phyloP scores from a whole-genome alignment of 2,888 invertebrate genomes.

The Diploptera punctata region DNA sequence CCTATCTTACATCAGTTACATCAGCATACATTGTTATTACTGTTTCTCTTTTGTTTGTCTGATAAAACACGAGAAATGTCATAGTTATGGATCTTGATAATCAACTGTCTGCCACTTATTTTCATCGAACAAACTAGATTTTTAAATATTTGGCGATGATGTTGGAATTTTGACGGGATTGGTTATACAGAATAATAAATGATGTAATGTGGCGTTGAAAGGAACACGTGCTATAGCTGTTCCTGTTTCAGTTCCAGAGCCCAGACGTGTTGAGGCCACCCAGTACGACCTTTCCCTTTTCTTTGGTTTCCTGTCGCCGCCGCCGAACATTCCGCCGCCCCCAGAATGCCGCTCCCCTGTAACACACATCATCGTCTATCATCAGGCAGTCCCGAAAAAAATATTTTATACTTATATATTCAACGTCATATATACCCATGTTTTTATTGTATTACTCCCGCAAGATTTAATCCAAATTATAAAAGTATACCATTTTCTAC shows the following conservation, averaged over 20 bases:
- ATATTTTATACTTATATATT: too few species aligned
- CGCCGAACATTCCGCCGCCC: neutral
- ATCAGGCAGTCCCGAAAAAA: too few species aligned
- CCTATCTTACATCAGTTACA: too few species aligned
- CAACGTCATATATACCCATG: too few species aligned
- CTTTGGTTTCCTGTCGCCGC: slow-evolving; percentile 25
- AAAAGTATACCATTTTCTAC: too few species aligned
- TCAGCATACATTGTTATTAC: too few species aligned
- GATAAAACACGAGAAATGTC: neutral
- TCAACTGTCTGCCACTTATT: neutral
- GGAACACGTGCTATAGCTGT: slow-evolving; percentile 51
- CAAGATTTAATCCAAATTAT: too few species aligned
- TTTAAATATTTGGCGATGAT: neutral
- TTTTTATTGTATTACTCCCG: too few species aligned
- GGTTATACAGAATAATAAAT: slow-evolving; percentile 3
- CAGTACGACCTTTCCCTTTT: slow-evolving; percentile 82
- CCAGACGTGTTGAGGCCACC: slow-evolving; percentile 98
- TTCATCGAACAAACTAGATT: neutral
- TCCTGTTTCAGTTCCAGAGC: slow-evolving; percentile 83
- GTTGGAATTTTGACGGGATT: neutral
- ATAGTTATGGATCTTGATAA: neutral
- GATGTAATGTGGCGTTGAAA: neutral
- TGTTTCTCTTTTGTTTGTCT: too few species aligned
- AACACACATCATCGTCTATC: neutral
- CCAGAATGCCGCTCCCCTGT: neutral